Percentiles rank a stretch among this genome's conserved stretches.
phyloP scores from a whole-genome alignment of 2,888 invertebrate species.

The Drosophila paranaensis region DNA sequence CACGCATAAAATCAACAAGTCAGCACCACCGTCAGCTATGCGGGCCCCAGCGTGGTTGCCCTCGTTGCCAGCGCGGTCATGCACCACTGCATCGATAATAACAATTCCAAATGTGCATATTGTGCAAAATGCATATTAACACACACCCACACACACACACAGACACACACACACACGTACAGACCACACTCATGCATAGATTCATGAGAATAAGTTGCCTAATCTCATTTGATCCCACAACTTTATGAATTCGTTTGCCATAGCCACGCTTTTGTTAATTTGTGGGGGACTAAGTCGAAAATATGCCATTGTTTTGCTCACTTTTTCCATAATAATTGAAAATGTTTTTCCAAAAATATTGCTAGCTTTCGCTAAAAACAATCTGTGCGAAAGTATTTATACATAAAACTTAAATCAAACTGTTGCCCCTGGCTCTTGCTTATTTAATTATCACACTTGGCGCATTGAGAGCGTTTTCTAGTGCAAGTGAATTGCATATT shows the following conservation, averaged over 20 bases:
- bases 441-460: constrained; percentile 29
- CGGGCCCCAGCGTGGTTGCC: constrained; percentile 41
- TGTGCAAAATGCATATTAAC: constrained; percentile 34
- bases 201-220: constrained; percentile 4
- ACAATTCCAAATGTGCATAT: constrained; percentile 53
- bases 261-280: not conserved
- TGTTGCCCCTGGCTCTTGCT: not conserved
- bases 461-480: constrained; percentile 6
- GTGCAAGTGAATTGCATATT: constrained; percentile 27
- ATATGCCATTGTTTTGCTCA: constrained; percentile 8
- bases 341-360: not conserved
- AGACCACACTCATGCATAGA: not conserved
- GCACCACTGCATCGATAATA: constrained; percentile 57
- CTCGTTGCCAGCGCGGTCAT: constrained; percentile 28
- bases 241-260: constrained; percentile 29
- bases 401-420: not conserved
- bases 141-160: not conserved
- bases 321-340: not conserved
- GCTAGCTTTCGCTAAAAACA: not conserved
- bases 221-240: constrained; percentile 17
- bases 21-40: constrained; percentile 38
- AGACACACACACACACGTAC: not conserved
- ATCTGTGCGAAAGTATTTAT: not conserved
- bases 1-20: constrained; percentile 58
- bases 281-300: constrained; percentile 2